Conservation (phyloP, 2,888 invertebrate species). For the Protophormia terraenovae region DNA sequence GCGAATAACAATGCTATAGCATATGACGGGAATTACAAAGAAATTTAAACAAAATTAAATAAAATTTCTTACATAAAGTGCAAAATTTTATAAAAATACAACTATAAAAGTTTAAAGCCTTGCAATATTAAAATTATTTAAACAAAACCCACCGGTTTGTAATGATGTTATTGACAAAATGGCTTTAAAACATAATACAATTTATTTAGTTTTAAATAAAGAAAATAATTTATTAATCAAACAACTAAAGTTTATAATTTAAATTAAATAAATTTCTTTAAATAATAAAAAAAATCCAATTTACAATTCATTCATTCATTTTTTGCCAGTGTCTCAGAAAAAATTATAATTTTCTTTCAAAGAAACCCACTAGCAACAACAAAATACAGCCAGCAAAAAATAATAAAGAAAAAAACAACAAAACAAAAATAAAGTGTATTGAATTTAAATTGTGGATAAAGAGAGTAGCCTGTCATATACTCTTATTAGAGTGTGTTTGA, state of each 20-base stretch:
- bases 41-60: background rate
- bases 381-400: background rate
- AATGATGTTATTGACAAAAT: constrained; percentile 22
- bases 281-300: background rate
- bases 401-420: constrained; percentile 7
- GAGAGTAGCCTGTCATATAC: constrained; percentile 1
- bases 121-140: constrained; percentile 19
- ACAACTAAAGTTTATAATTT: constrained; percentile 2
- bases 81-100: constrained; percentile 1
- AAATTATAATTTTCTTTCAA: background rate
- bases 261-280: background rate
- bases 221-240: background rate
- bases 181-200: constrained; percentile 5
- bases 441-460: constrained; percentile 33
- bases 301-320: constrained; percentile 15
- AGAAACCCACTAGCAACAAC: background rate
- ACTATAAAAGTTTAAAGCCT: constrained; percentile 40
- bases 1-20: constrained; percentile 63
- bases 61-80: constrained; percentile 2
- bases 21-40: constrained; percentile 29
- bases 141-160: constrained; percentile 12
- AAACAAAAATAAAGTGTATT: constrained; percentile 38
- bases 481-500: background rate
- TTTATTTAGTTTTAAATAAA: background rate
- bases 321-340: background rate